Conservation (phyloP, 2,888 invertebrate species). For the Junonia oenone region DNA sequence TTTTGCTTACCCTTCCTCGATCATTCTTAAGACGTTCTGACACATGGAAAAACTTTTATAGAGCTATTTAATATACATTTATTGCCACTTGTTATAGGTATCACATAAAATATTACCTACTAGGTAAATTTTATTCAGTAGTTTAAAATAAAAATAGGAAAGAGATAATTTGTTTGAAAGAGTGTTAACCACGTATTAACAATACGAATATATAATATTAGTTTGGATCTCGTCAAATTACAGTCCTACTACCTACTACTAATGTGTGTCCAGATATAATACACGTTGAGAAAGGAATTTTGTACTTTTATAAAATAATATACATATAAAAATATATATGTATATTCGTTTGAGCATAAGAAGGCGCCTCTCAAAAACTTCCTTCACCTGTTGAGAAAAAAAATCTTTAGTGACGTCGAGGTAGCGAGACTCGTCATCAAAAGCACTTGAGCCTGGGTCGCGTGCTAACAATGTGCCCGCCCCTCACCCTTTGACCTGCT, state of each 20-base stretch:
- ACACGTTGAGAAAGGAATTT: too few species aligned
- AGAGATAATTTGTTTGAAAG: too few species aligned
- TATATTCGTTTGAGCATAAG: slow-evolving; percentile 22
- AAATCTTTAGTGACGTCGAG: slow-evolving; percentile 28
- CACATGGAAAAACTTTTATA: neutral
- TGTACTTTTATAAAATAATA: too few species aligned
- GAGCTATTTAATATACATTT: neutral
- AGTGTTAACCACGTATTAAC: too few species aligned
- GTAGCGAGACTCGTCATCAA: slow-evolving; percentile 51
- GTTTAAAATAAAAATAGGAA: too few species aligned
- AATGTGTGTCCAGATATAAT: too few species aligned
- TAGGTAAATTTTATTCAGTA: too few species aligned
- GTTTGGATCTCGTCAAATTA: too few species aligned
- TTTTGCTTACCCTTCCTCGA: slow-evolving; percentile 44
- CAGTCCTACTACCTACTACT: too few species aligned
- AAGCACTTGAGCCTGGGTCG: slow-evolving; percentile 67
- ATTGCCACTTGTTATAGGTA: neutral
- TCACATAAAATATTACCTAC: neutral
- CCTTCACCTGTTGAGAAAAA: slow-evolving; percentile 35
- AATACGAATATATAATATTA: too few species aligned
- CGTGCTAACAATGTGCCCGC: slow-evolving; percentile 71
- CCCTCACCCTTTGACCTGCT: slow-evolving; percentile 70
- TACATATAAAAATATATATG: neutral
- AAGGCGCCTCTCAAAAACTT: slow-evolving; percentile 27
- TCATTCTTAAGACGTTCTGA: neutral